phyloP scores from a whole-genome alignment of 2,888 invertebrate species.

The Eristalinus aeneus region DNA sequence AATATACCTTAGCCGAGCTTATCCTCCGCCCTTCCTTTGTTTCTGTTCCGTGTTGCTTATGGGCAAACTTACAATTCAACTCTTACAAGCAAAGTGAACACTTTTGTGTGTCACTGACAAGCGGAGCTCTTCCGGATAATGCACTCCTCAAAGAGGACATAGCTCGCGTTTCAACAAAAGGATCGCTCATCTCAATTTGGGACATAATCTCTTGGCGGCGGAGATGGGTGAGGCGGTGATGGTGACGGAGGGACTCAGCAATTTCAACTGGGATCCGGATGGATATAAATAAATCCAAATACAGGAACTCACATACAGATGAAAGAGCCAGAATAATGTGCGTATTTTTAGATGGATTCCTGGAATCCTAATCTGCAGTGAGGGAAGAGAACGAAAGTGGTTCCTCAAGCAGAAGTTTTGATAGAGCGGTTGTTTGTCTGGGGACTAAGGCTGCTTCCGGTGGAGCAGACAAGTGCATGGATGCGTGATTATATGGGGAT shows the following conservation, averaged over 20 bases:
- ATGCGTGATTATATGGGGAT: background rate
- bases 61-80: background rate
- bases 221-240: background rate
- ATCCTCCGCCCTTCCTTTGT: background rate
- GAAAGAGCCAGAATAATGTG: background rate
- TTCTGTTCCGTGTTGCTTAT: background rate
- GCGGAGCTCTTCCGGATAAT: background rate
- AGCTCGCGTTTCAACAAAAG: background rate
- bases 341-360: background rate
- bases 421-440: background rate
- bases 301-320: background rate
- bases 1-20: slow-evolving; percentile 18
- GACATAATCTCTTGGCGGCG: background rate
- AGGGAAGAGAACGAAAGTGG: background rate
- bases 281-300: background rate
- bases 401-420: background rate
- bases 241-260: background rate
- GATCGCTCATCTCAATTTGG: background rate
- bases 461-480: background rate
- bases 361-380: background rate
- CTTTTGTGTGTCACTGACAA: background rate
- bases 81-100: background rate
- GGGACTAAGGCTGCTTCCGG: background rate
- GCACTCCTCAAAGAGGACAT: background rate
- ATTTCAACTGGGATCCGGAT: background rate